Evolutionary conservation across 2,888 invertebrate genomes (phyloP), one percentile per base, ranked within the genome.

Genomic region (Orthosia cruda): DNA sequence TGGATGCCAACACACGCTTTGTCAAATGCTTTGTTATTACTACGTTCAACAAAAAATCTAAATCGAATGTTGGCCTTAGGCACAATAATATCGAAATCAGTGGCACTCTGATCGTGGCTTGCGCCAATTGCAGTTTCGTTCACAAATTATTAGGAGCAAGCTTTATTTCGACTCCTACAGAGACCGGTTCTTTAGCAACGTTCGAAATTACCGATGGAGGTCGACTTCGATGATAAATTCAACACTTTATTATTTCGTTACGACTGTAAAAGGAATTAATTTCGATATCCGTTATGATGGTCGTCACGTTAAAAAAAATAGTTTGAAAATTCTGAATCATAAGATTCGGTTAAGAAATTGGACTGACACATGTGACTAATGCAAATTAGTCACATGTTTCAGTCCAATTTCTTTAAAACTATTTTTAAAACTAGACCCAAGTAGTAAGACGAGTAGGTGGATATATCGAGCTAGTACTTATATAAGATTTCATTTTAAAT

Each of bases 101-200:
- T 57, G 58, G 49, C 58, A 58, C 57, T 64, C 23, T 59, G 52
- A 76, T 32, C 61, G 71, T 55, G 50, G 68, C 72, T 83, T 84
- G 80, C 82, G 71, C 54, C 82, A 83, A 65, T 77, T 80, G 78
- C 73, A 81, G 61, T 85, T 76, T 84, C 83, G 87, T 84, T 84
- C 73, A 81, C 80, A 85, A 84, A 83, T 84, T 69, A 72, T 80
- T 86, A 86, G 74, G 67, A 76, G 71, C 81, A 86, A 80, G 83
- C 85, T 85, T 87, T 87, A 89, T 88, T 88, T 88, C 86, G 79
- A 88, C 87, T 89, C 89, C 90, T 89, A 91, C 89, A 87, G 63
- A 84, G 84, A 91, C 91, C 89, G 90, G 92, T 92, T 91, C 79
- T 90, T 92, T 92, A 85, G 91, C 90, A 92, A 94, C 91, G 85